Evolutionary conservation across 2,888 invertebrate genomes (phyloP), one percentile per base, ranked within the genome.

Genomic region (Oxycera nigricornis): DNA sequence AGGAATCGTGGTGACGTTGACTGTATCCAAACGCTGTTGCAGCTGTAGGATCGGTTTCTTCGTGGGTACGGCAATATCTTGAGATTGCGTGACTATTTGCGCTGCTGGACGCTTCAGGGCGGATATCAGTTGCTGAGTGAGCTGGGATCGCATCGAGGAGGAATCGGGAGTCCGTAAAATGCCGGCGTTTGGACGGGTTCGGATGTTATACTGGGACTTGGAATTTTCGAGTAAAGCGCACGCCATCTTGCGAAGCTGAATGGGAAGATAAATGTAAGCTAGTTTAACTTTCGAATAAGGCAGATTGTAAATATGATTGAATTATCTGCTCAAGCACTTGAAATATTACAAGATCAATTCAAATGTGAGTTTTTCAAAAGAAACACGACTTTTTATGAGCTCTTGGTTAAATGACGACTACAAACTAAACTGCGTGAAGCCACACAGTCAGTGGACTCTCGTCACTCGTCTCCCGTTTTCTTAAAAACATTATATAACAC

Each of bases 151-250:
- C 11, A 70, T 55, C 11, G 55, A 20, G 4, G 70, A 55, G 14
- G 70, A 55, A 22, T 70, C 70, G 22, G 70, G 52, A 11, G 70
- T 26, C 2, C 70, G 70, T 22, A 70, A 55, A 2, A 70, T 70
- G 1, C 70, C 41, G 1, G 22, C 6, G 59, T 39, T 61, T 14
- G 41, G 31, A 17, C 24, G 31, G 6, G 39, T 41, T 28, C 74
- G 73, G 20, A 79, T 79, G 26, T 82, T 83, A 67, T 85, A 85
- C 75, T 85, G 85, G 0, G 80, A 78, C 75, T 85, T 85, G 9
- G 86, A 82, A 74, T 85, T 85, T 68, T 85, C 85, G 24, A 85
- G 75, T 59, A 85, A 75, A 0, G 84, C 83, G 67, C 85, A 85
- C 1, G 82, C 82, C 83, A 85, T 85, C 78, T 85, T 84, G 62